phyloP scores from a whole-genome alignment of 2,113 vertebrate species.

The Seriola aureovittata region DNA sequence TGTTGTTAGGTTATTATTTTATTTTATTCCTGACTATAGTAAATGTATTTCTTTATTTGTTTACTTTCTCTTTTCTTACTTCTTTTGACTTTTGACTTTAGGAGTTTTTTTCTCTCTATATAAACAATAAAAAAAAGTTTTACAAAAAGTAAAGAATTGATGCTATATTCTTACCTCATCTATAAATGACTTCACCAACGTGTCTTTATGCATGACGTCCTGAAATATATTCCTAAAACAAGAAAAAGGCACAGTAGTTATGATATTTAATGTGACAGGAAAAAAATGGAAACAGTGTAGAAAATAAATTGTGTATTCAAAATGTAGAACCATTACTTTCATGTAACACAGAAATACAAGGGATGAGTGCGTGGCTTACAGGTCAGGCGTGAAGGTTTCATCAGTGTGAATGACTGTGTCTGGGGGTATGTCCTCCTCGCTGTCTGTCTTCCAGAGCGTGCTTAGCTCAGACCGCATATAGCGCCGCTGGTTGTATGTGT shows the following conservation, averaged over 20 bases:
- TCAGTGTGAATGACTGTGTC: constrained; percentile 92
- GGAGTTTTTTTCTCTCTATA: too few species aligned
- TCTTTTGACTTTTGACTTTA: too few species aligned
- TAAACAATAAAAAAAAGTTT: too few species aligned
- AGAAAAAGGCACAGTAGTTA: not conserved
- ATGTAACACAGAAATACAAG: not conserved
- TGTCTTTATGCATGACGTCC: constrained; percentile 94
- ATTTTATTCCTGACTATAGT: too few species aligned
- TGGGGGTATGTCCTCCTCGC: constrained; percentile 92
- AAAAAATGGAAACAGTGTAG: not conserved
- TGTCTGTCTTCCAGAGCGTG: constrained; percentile 92
- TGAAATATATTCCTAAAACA: constrained; percentile 94
- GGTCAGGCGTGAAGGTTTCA: constrained; percentile 94
- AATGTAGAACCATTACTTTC: not conserved
- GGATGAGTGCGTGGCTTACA: constrained; percentile 84
- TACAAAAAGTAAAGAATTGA: not conserved
- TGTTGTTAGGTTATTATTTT: too few species aligned
- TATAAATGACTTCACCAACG: constrained; percentile 94
- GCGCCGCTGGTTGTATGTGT: constrained; percentile 93
- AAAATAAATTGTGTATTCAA: not conserved
- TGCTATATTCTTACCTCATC: constrained; percentile 89
- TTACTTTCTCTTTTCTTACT: not conserved
- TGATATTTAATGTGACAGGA: not conserved
- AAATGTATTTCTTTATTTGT: not conserved
- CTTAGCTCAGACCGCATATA: constrained; percentile 94